Percentiles rank a stretch among this genome's conserved stretches.
These are phyloP conservation scores for Callorhinus ursinus DNA, from an alignment of 2,113 vertebrate genomes.

Conservation along the genomic window DNA sequence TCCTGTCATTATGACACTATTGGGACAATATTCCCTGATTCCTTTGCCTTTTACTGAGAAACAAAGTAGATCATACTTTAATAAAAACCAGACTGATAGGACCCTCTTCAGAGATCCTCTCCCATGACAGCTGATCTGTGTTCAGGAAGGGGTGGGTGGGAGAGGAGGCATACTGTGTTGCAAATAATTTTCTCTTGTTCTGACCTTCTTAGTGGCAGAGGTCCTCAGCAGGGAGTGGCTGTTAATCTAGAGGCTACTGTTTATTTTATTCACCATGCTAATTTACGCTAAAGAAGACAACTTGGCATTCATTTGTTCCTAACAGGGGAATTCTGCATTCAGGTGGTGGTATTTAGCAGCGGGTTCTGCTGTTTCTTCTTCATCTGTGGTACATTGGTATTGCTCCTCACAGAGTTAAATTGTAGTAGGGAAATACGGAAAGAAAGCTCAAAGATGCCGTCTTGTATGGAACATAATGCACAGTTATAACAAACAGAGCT, in stretches of 20 bases:
- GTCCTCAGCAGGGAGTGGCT: not conserved
- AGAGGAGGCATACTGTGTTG: no score
- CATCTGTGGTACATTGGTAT: slow-evolving; percentile 31
- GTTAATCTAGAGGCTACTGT: not conserved
- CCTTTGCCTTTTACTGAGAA: not conserved
- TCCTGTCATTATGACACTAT: not conserved
- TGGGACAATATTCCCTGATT: not conserved
- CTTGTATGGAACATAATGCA: slow-evolving; percentile 61
- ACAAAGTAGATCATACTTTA: not conserved
- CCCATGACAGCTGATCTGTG: not conserved
- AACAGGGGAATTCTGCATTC: not conserved
- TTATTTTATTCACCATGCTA: not conserved
- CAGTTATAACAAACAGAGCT: slow-evolving; percentile 68
- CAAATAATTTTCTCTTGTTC: not conserved
- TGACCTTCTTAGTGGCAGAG: not conserved
- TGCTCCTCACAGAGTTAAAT: slow-evolving; percentile 62
- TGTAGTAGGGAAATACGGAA: not conserved
- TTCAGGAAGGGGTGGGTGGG: not conserved
- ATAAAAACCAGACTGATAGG: not conserved
- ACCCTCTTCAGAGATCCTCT: not conserved
- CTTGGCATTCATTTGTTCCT: not conserved
- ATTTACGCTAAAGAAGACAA: not conserved
- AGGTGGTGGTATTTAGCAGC: not conserved
- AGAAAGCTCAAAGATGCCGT: slow-evolving; percentile 59
- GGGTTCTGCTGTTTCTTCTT: not conserved